phyloP scores from a whole-genome alignment of 2,888 invertebrate species.

The Ormia ochracea region DNA sequence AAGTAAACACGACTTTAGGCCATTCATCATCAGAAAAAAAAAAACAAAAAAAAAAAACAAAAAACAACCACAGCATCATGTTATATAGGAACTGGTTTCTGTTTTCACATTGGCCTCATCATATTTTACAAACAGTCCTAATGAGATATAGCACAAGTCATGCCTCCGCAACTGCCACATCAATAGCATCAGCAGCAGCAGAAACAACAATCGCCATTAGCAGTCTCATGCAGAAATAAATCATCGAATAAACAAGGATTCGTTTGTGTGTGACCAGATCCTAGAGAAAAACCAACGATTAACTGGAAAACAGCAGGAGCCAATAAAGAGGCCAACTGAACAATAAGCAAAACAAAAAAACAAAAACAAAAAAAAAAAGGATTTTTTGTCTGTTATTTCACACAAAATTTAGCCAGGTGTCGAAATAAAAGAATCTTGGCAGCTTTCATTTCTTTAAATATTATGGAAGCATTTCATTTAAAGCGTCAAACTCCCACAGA shows the following conservation, averaged over 20 bases:
- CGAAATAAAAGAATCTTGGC: constrained; percentile 41
- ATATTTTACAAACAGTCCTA: constrained; percentile 33
- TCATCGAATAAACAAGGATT: constrained; percentile 27
- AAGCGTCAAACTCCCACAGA: constrained; percentile 64
- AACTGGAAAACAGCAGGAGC: neutral
- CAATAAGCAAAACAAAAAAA: too few relatives aligned
- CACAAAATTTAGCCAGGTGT: constrained; percentile 41
- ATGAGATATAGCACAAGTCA: constrained; percentile 43
- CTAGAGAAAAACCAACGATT: neutral
- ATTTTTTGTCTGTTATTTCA: neutral
- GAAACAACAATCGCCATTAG: constrained; percentile 28
- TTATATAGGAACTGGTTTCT: constrained; percentile 15
- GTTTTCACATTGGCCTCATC: constrained; percentile 30
- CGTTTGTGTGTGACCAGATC: constrained; percentile 13
- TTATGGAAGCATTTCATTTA: constrained; percentile 74
- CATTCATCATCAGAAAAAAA: constrained; percentile 61
- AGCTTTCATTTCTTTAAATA: constrained; percentile 68
- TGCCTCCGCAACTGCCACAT: constrained; percentile 2
- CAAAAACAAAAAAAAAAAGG: neutral
- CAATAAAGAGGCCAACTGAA: constrained; percentile 2
- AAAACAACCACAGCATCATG: constrained; percentile 45
- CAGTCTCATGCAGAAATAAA: constrained; percentile 34
- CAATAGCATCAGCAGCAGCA: constrained; percentile 25
- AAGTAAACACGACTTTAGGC: constrained; percentile 31
- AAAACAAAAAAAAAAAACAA: too few relatives aligned